Conservation (phyloP, 2,888 invertebrate genomes). For the Hydroisotoma schaefferi region DNA sequence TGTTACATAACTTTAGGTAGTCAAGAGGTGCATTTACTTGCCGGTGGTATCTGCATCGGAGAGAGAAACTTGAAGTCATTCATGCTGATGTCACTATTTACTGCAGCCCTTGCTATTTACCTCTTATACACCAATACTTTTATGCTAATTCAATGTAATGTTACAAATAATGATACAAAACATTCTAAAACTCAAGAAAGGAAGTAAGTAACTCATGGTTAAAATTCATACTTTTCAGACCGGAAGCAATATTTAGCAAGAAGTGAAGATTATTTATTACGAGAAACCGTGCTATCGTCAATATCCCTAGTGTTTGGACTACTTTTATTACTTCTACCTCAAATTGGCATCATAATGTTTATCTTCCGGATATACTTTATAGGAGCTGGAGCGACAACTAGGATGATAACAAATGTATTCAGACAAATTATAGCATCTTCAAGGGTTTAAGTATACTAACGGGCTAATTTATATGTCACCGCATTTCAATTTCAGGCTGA, state of each 20-base stretch:
- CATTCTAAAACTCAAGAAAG: no score
- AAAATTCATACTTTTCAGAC: no score
- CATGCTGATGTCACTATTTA: conserved; percentile 10
- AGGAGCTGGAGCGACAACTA: conserved; percentile 17
- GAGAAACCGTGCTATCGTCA: background rate
- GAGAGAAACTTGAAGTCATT: conserved; percentile 16
- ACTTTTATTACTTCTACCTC: conserved; percentile 18
- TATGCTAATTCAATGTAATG: background rate
- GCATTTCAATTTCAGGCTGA: background rate
- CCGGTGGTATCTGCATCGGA: conserved; percentile 24
- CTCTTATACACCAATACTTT: conserved; percentile 7
- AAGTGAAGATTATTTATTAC: background rate
- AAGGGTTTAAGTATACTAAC: background rate
- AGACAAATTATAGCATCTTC: background rate
- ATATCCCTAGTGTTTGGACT: conserved; percentile 5
- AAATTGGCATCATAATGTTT: conserved; percentile 22
- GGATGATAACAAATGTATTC: conserved; percentile 1
- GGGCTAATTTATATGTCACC: no score
- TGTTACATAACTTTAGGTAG: conserved; percentile 6
- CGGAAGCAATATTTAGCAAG: background rate
- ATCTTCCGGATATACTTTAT: conserved; percentile 24
- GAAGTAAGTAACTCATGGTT: no score
- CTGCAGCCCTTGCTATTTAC: conserved; percentile 12
- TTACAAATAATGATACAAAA: background rate
- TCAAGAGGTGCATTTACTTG: conserved; percentile 22